Base-by-base conservation (phyloP, 1,140 invertebrate genomes). In the Drosophila lowei region DNA sequence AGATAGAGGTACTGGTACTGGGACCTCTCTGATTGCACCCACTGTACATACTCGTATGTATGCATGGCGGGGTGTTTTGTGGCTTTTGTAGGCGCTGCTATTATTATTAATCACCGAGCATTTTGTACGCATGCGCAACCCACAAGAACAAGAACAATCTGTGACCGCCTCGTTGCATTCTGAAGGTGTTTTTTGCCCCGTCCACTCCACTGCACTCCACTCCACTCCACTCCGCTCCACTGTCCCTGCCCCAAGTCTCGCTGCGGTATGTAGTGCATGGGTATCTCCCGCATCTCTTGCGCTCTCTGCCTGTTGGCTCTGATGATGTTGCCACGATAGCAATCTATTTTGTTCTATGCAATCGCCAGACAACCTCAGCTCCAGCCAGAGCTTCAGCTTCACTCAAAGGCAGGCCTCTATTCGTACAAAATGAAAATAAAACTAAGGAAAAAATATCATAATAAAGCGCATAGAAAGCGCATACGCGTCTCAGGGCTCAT, bases 291-390 rank as follows among this genome's bases (percentile, higher is more conserved):
- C 52, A 65, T 66, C 68, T 76, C 70, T 77, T 67, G 58, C 54
- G 53, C 42, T 58, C 57, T 65, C 59, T 63, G 55, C 61, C 79
- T 77, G 58, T 75, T 74, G 52, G 73, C 78, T 38, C 83, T 86
- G 84, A 90, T 89, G 85, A 89, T 89, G 85, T 89, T 89, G 77
- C 76, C 84, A 89, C 84, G 84, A 89, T 89, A 89, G 84, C 84
- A 90, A 89, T 89, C 85, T 89, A 89, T 89, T 89, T 89, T 89
- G 84, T 89, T 84, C 86, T 90, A 86, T 90, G 88, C 83, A 67
- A 70, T 79, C 70, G 76, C 65, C 66, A 65, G 68, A 72, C 62
- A 48, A 60, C 55, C 49, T 67, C 52, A 62, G 61, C 58, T 42
- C 42, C 23, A 56, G 56, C 44, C 54, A 55, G 21, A 67, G 70